phyloP scores from a whole-genome alignment of 2,797 vertebrate species.

The Threskiornis aethiopicus region DNA sequence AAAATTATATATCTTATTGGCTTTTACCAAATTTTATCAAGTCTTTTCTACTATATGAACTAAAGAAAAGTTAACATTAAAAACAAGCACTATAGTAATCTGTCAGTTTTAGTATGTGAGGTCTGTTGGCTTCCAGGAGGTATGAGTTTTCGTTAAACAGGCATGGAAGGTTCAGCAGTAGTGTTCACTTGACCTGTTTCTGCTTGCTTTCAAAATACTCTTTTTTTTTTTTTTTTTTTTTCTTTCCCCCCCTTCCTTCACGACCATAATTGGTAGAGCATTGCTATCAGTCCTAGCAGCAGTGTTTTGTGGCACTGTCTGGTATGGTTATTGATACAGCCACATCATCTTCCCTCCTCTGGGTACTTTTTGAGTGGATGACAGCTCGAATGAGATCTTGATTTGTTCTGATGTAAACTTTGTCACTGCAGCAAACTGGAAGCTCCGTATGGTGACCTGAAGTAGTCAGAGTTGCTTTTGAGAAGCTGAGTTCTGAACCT shows the following conservation, averaged over 20 bases:
- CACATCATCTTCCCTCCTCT: neutral
- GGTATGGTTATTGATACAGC: neutral
- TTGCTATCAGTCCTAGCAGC: neutral
- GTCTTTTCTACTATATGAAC: neutral
- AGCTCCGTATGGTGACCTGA: neutral
- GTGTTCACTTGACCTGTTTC: neutral
- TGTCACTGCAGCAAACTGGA: neutral
- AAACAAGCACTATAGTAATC: neutral
- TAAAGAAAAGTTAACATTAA: neutral
- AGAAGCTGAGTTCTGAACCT: neutral
- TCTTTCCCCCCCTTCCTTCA: too few species aligned
- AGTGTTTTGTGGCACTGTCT: neutral
- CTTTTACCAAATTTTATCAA: neutral
- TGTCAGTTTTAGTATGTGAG: neutral
- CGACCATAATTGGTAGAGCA: neutral
- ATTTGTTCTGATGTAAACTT: neutral
- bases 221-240: fast-evolving
- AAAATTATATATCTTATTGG: neutral
- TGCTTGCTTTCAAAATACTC: neutral
- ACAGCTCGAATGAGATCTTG: neutral
- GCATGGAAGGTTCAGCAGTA: neutral
- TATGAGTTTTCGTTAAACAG: neutral
- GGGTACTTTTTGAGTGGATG: neutral
- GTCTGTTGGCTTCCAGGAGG: neutral
- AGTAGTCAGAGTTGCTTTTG: neutral